Conservation (phyloP, 1,140 invertebrate species). For the Akabosia matsudoensis region DNA sequence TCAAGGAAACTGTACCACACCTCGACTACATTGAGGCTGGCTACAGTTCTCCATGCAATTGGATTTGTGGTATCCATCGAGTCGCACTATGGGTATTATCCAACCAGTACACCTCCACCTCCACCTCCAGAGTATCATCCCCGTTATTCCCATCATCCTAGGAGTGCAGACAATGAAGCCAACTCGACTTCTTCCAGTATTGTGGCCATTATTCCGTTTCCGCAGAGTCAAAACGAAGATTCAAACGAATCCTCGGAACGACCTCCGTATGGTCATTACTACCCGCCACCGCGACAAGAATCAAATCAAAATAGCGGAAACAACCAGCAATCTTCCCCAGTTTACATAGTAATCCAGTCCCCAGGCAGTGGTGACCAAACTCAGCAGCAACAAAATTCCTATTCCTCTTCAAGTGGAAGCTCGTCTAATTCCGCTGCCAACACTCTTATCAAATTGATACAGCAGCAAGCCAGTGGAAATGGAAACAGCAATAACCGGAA, state of each 20-base stretch:
- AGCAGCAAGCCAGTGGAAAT: neutral
- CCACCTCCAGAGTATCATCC: neutral
- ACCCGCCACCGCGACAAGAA: neutral
- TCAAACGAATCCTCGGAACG: neutral
- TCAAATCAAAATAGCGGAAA: neutral
- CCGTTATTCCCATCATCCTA: neutral
- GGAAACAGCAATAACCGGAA: neutral
- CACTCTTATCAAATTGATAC: constrained; percentile 4
- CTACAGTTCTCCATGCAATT: neutral
- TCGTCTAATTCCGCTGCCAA: neutral
- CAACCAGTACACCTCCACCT: neutral
- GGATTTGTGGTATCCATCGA: neutral
- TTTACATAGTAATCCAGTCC: constrained; percentile 10
- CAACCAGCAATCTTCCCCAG: neutral
- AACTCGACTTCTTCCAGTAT: neutral
- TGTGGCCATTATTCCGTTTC: neutral
- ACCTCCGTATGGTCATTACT: neutral
- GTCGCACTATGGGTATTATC: neutral
- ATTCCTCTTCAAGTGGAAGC: neutral
- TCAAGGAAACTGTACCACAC: no score
- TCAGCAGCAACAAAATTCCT: neutral
- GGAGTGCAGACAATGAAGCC: neutral
- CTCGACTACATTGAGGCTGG: neutral
- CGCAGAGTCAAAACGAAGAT: neutral
- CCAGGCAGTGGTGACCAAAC: neutral